Evolutionary conservation across 2,797 vertebrate genomes (phyloP), one percentile per base, ranked within the genome.

Genomic region (Sebastes minor): DNA sequence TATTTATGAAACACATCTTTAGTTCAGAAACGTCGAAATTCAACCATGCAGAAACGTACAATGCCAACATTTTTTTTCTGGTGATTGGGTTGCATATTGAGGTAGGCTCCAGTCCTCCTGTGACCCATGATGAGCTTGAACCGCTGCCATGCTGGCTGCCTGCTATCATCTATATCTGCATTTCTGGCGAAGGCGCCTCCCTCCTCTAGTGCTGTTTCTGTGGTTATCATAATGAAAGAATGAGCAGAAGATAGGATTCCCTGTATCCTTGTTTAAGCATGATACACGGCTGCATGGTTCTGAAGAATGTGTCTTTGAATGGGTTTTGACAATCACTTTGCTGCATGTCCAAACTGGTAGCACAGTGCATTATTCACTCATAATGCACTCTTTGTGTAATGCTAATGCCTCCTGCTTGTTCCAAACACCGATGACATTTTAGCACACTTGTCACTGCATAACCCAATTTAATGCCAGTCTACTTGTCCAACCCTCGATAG

Each of bases 251-350:
- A 94, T 88, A 74, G 81, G 86, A 90, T 90, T 86, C 86, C 88
- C 85, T 84, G 88, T 92, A 78, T 87, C 85, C 89, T 93, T 90
- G 89, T 94, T 94, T 92, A 94, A 86, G 89, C 84, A 84, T 96
- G 96, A 97, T 97, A 95, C 94, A 95, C 88, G 88, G 94, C 93
- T 94, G 94, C 94, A 95, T 88, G 89, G 86, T 53, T 81, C 94
- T 98, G 97, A 99, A 94, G 94, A 98, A 99, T 97, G 97, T 95
- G 92, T 89, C 92, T 88, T 93, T 57, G 92, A 95, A 99, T 99
- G 94, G 96, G 91, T 92, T 97, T 96, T 97, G 98, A 97, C 98
- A 97, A 93, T 94, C 94, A 97, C 96, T 98, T 99, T 97, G 97
- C 95, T 96, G 95, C 95, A 93, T 95, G 97, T 98, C 97, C 95